Evolutionary conservation across 2,113 vertebrate species (phyloP).

Genomic region (Limnothrissa miodon): DNA sequence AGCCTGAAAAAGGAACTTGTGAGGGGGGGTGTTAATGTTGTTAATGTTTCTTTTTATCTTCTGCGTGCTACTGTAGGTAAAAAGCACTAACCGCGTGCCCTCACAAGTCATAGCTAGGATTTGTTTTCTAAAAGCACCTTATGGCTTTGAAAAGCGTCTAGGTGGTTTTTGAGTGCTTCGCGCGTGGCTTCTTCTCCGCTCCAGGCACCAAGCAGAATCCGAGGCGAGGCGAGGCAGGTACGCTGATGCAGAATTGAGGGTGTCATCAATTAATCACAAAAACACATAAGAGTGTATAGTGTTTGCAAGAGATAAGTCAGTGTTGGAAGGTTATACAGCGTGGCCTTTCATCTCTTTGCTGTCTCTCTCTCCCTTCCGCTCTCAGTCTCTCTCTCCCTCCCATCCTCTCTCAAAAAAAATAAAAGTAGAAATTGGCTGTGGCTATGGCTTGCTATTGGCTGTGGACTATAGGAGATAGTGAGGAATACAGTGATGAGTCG

Average conservation of each 20-base stretch:
- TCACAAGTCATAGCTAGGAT: background rate
- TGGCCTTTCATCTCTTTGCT: slow-evolving; percentile 38
- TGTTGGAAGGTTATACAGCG: slow-evolving; percentile 6
- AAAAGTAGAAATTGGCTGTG: slow-evolving; percentile 29
- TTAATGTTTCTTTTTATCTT: background rate
- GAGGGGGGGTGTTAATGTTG: background rate
- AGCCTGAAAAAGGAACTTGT: background rate
- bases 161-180: slow-evolving; percentile 22
- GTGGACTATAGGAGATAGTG: slow-evolving; percentile 25
- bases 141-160: background rate
- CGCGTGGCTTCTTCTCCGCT: slow-evolving; percentile 16
- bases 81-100: background rate
- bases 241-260: slow-evolving; percentile 46
- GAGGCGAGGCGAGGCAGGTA: background rate
- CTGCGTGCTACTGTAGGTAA: background rate
- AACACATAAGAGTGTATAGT: background rate
- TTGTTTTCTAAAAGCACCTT: slow-evolving; percentile 13
- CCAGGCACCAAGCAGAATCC: slow-evolving; percentile 27
- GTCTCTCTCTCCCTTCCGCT: background rate
- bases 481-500: background rate
- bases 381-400: background rate
- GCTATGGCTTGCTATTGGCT: background rate
- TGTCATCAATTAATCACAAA: slow-evolving; percentile 51
- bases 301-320: background rate
- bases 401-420: background rate